A percentile compares a stretch with the other conserved stretches of the same genome.
Conservation (phyloP, 2,797 vertebrate genomes). For the Schizopygopsis malacanthus region DNA sequence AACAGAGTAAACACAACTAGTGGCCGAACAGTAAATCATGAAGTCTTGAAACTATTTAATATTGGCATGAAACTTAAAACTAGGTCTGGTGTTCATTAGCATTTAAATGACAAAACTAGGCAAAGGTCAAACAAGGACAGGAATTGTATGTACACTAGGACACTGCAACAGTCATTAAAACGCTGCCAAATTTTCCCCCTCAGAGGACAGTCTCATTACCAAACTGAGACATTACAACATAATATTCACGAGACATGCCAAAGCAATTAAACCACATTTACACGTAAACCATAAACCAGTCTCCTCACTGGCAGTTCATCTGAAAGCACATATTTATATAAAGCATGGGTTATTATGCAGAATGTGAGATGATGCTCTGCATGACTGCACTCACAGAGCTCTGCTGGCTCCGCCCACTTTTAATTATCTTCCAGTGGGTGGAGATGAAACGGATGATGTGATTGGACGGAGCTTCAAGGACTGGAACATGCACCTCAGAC, state of each 20-base stretch:
- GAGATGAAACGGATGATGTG: neutral
- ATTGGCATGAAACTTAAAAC: neutral
- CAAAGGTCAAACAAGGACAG: slow-evolving; percentile 68
- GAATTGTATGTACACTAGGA: slow-evolving; percentile 1
- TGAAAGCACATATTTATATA: neutral
- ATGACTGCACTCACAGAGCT: neutral
- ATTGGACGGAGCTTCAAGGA: neutral
- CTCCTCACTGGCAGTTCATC: neutral
- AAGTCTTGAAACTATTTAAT: too few species aligned
- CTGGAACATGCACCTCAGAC: too few species aligned
- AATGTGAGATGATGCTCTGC: neutral
- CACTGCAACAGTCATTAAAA: slow-evolving; percentile 7
- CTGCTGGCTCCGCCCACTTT: neutral
- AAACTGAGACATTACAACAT: neutral
- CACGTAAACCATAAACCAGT: neutral
- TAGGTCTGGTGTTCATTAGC: slow-evolving; percentile 68
- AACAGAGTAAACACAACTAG: too few species aligned
- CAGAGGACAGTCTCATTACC: neutral
- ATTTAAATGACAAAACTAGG: slow-evolving; percentile 68
- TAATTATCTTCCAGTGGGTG: neutral
- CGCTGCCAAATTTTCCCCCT: neutral
- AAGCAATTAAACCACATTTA: neutral
- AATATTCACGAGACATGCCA: neutral
- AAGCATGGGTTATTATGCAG: neutral
- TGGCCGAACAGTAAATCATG: too few species aligned